Evolutionary conservation across 2,797 vertebrate genomes (phyloP).

Genomic region (Sternarchorhynchus goeldii): DNA sequence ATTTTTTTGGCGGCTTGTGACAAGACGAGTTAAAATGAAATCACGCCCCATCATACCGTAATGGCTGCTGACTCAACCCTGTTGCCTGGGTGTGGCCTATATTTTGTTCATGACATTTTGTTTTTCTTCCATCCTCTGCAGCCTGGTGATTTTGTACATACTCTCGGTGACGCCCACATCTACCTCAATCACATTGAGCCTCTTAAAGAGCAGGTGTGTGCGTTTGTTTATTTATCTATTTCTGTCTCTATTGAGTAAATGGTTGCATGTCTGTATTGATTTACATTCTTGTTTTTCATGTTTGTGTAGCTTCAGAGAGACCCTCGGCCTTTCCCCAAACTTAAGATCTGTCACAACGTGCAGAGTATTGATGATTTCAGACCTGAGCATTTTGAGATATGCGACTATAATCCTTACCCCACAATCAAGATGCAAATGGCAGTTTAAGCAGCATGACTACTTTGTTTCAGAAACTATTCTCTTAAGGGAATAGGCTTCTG

Average conservation of each 20-base stretch:
- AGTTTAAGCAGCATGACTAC: conserved; percentile 69
- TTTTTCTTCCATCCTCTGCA: conserved; percentile 53
- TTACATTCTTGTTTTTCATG: not conserved
- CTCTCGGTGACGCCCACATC: conserved; percentile 93
- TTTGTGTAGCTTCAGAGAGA: conserved; percentile 87
- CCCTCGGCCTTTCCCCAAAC: conserved; percentile 88
- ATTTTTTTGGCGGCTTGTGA: too few relatives aligned
- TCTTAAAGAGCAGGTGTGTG: conserved; percentile 86
- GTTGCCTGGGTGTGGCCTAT: not conserved
- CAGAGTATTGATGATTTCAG: conserved; percentile 85
- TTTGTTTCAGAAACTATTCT: not conserved
- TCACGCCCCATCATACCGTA: too few relatives aligned
- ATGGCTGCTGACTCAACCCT: not conserved
- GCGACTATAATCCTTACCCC: conserved; percentile 89
- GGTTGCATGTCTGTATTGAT: not conserved
- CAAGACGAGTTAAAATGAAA: too few relatives aligned
- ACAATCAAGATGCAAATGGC: conserved; percentile 97
- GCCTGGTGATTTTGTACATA: conserved; percentile 95
- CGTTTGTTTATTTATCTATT: not conserved
- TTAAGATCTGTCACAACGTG: conserved; percentile 86
- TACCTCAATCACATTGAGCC: conserved; percentile 92
- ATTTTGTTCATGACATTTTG: not conserved
- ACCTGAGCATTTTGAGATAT: conserved; percentile 90
- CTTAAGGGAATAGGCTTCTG: not conserved
- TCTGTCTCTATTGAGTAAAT: not conserved